These are phyloP conservation scores for Dicycla oo DNA, from an alignment of 2,888 invertebrate species.

Conservation along the genomic window DNA sequence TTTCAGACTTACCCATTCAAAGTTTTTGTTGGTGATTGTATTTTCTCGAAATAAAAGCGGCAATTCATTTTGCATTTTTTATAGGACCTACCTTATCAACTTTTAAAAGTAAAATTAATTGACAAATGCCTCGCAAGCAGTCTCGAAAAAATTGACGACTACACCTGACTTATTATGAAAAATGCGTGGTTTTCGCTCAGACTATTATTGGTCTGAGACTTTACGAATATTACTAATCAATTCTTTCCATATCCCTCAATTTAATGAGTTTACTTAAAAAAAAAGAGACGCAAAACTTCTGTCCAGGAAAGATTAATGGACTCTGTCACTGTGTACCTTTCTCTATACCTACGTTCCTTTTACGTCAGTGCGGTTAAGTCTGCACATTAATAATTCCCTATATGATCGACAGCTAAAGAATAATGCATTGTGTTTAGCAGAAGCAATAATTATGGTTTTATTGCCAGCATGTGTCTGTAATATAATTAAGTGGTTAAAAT, in stretches of 20 bases:
- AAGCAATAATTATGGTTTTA: constrained; percentile 38
- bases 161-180: background rate
- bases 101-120: background rate
- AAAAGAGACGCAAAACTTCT: constrained; percentile 3
- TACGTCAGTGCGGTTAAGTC: constrained; percentile 28
- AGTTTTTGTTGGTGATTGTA: background rate
- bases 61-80: background rate
- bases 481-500: constrained; percentile 35
- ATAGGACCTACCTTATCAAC: background rate
- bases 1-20: background rate
- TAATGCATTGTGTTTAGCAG: constrained; percentile 45
- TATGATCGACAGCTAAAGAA: constrained; percentile 41
- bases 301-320: constrained; percentile 22
- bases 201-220: too few relatives aligned
- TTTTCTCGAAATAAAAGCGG: background rate
- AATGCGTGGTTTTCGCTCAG: constrained; percentile 1
- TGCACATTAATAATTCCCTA: constrained; percentile 32
- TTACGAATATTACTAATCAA: constrained; percentile 1
- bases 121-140: background rate
- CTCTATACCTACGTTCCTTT: constrained; percentile 25
- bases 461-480: constrained; percentile 45
- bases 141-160: background rate
- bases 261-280: background rate
- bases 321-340: background rate
- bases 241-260: background rate